Evolutionary conservation across 2,797 vertebrate genomes (phyloP), one percentile per base, ranked within the genome.

Genomic region (Poeciliopsis gracilis): DNA sequence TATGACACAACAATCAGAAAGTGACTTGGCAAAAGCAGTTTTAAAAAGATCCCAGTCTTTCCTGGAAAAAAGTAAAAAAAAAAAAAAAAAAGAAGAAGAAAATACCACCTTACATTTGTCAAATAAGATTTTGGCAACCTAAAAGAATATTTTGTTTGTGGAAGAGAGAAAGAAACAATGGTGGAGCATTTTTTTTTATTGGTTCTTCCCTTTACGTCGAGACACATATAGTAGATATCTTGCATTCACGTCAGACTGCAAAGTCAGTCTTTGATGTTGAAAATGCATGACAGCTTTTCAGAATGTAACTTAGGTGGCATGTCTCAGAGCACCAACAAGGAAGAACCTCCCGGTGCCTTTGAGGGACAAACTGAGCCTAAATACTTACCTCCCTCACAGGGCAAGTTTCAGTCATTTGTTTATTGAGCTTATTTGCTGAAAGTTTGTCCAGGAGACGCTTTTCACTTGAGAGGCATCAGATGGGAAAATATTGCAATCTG

Each of bases 401-500:
- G 1, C 43, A 75, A 53, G 61, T 30, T 72, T 77, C 47, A 69
- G 30, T 63, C 59, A 75, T 69, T 57, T 47, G 75, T 43, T 23
- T 2, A 82, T 77, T 78, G 73, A 85, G 59, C 55, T 88, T 85
- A 76, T 82, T 85, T 75, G 57, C 73, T 90, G 70, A 84, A 84
- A 70, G 55, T 51, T 77, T 47, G 49, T 76, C 79, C n/a, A 75
- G 77, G 76, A 79, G 41, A 79, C 23, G 1, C 49, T 80, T 85
- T 76, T 83, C 84, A 88, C 80, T 88, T 78, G 76, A 77, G 89
- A 90, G 70, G 30, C 79, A 78, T 88, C 67, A 75, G 66, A 85
- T 84, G 79, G 78, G 77, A 88, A 91, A 89, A 91, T 77, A 91
- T 81, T 83, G 78, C n/a, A 86, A 87, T 86, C 82, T 49, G 80